These are phyloP conservation scores for Hiodon alosoides DNA, from an alignment of 2,113 vertebrate genomes.

Conservation along the genomic window DNA sequence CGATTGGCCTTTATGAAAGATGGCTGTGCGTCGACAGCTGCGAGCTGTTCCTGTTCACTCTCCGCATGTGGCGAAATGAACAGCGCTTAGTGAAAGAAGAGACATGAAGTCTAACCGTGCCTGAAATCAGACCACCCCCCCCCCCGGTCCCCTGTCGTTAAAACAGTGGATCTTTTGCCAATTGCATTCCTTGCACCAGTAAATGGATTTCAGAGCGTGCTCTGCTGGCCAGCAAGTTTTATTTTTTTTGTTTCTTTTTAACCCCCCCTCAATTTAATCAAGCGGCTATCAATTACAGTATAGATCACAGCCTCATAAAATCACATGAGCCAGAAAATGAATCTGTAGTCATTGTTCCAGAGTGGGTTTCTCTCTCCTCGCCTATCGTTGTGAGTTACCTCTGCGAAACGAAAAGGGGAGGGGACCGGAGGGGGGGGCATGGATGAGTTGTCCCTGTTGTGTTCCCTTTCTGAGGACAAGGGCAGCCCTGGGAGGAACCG, in stretches of 20 bases:
- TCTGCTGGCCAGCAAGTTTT: neutral
- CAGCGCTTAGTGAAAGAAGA: neutral
- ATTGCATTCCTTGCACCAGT: constrained; percentile 14
- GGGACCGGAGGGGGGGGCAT: constrained; percentile 10
- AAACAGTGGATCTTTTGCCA: constrained; percentile 9
- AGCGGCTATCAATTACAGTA: constrained; percentile 16
- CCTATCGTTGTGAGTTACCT: too few relatives aligned
- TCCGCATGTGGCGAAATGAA: neutral
- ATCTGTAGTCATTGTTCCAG: constrained; percentile 13
- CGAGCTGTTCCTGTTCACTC: too few relatives aligned
- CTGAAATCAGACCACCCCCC: neutral
- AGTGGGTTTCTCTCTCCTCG: neutral
- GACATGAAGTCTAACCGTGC: neutral
- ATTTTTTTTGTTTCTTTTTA: constrained; percentile 11
- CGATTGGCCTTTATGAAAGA: too few relatives aligned
- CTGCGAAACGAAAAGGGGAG: neutral
- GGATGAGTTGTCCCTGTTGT: constrained; percentile 13
- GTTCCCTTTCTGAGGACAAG: too few relatives aligned
- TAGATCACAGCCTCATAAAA: constrained; percentile 19
- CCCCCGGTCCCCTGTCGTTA: neutral
- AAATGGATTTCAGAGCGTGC: neutral
- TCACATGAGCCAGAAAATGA: constrained; percentile 22
- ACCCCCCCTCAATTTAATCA: constrained; percentile 7
- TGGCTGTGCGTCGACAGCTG: too few relatives aligned
- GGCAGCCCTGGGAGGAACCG: too few relatives aligned